phyloP scores from a whole-genome alignment of 2,888 invertebrate species.

The Phymatocera aterrima region DNA sequence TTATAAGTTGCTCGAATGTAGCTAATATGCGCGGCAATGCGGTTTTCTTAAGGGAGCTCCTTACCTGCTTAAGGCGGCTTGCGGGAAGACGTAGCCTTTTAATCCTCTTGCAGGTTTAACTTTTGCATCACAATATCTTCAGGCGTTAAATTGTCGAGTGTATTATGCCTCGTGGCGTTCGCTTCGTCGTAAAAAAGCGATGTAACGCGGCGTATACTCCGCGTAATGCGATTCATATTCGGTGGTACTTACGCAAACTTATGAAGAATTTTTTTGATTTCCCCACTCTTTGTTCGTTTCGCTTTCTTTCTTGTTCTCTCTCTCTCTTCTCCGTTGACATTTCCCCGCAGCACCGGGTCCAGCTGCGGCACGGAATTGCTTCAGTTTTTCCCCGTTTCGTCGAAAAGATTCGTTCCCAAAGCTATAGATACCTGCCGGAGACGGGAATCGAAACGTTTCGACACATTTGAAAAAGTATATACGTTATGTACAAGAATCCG shows the following conservation, averaged over 20 bases:
- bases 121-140: constrained; percentile 16
- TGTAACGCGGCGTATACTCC: constrained; percentile 23
- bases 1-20: too few relatives aligned
- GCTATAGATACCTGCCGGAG: neutral
- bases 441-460: constrained; percentile 21
- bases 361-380: neutral
- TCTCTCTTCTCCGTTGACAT: too few relatives aligned
- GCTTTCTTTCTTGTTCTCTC: too few relatives aligned
- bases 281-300: too few relatives aligned
- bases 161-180: neutral
- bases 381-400: neutral
- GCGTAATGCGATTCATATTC: too few relatives aligned
- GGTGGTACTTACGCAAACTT: constrained; percentile 18
- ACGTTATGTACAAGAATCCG: neutral
- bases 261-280: constrained; percentile 37
- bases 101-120: constrained; percentile 9
- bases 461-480: too few relatives aligned
- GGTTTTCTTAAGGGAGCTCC: neutral
- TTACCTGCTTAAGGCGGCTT: neutral
- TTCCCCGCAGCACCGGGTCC: too few relatives aligned
- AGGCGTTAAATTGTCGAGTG: constrained; percentile 20
- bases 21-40: neutral
- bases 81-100: constrained; percentile 21
- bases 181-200: constrained; percentile 36
- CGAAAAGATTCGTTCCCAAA: neutral